Base-by-base conservation (phyloP, 2,888 invertebrate species). In the Ophion obscuratus region DNA sequence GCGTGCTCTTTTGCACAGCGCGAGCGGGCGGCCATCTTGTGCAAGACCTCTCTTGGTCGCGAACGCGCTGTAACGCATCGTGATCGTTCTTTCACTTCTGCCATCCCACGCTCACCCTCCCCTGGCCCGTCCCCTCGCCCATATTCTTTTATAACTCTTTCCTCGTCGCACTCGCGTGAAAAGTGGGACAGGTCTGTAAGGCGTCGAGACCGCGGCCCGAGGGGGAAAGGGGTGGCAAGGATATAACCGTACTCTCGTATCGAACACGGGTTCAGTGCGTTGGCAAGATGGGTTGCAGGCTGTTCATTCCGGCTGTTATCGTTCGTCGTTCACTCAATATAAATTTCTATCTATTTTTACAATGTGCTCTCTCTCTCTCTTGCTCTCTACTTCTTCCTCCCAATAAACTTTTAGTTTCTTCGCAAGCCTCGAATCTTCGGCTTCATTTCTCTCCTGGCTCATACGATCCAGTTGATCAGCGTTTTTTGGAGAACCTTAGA, bases 191-290 rank as follows among this genome's bases (percentile, higher is more conserved):
- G 83, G 86, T 85, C 81, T 53, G 53, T 81, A 76, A 78, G 87
- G 82, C 79, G 88, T 84, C 86, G 86, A 81, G 88, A 79, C 88
- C 85, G 84, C 87, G 67, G 77, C 85, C 82, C 74, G 88, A 64
- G 81, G 77, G 81, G 81, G 61, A 53, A 75, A 62, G 75, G 74
- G 64, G 68, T 27, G 87, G 88, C 90, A 87, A 88, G 91, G 88
- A 92, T 93, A 93, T 92, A 93, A 92, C 92, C 91, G 90, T 92
- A 91, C 92, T 89, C 90, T 88, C 91, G 90, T 92, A 93, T 92
- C 92, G 92, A 93, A 92, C 91, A 90, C 89, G 85, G 91, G 90
- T 92, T 92, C 93, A 93, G 93, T 93, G 89, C 90, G 89, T 89
- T 91, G 91, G 88, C 89, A 90, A 90, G 89, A 90, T 90, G 88